These are phyloP conservation scores for Salvator merianae DNA, from an alignment of 2,113 vertebrate genomes.

Conservation along the genomic window DNA sequence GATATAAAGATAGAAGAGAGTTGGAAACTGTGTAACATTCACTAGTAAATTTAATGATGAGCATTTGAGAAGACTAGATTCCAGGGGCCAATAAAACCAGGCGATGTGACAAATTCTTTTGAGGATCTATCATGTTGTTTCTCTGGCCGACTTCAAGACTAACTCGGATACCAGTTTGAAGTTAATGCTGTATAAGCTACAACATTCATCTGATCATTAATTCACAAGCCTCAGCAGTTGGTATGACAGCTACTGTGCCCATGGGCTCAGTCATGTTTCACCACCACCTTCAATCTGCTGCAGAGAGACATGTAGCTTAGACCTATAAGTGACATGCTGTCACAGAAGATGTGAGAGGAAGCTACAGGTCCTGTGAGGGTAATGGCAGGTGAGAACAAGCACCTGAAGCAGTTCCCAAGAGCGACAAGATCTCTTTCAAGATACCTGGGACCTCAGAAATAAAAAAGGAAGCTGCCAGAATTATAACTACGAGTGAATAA, in stretches of 20 bases:
- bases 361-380: constrained; percentile 44
- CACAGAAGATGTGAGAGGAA: constrained; percentile 41
- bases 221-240: constrained; percentile 62
- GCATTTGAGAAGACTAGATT: neutral
- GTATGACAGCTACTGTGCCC: constrained; percentile 56
- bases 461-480: constrained; percentile 24
- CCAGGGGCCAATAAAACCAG: neutral
- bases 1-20: neutral
- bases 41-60: neutral
- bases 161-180: constrained; percentile 51
- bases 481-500: constrained; percentile 23
- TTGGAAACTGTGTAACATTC: neutral
- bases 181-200: constrained; percentile 61
- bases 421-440: constrained; percentile 50
- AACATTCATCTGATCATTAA: constrained; percentile 69
- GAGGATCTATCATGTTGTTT: constrained; percentile 8
- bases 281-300: constrained; percentile 34
- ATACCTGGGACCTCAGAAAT: neutral
- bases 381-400: constrained; percentile 48
- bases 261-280: constrained; percentile 56
- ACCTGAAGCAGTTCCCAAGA: constrained; percentile 58
- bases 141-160: neutral
- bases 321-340: constrained; percentile 58
- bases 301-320: constrained; percentile 45
- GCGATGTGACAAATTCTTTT: neutral